These are phyloP conservation scores for Mythimna impura DNA, from an alignment of 2,888 invertebrate genomes.

Conservation along the genomic window DNA sequence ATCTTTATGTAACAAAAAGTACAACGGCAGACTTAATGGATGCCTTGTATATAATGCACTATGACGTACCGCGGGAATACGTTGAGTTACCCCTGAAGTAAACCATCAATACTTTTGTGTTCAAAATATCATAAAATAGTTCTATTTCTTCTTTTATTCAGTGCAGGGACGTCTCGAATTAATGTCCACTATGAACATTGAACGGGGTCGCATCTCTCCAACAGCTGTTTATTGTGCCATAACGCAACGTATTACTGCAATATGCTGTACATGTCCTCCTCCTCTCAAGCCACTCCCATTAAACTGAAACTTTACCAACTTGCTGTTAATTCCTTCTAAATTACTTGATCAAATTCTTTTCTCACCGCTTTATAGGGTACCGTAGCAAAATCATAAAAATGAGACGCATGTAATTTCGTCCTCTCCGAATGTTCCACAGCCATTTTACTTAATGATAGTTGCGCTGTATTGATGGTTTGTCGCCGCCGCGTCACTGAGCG, in stretches of 20 bases:
- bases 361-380: neutral
- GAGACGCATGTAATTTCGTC: neutral
- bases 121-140: neutral
- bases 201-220: neutral
- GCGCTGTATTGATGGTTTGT: no score
- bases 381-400: neutral
- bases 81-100: neutral
- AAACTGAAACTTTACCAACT: conserved; percentile 22
- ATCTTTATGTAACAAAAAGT: no score
- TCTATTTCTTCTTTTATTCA: neutral
- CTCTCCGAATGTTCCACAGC: neutral
- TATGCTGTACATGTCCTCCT: conserved; percentile 4
- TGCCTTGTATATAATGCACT: no score
- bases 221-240: conserved; percentile 7
- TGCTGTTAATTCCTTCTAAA: conserved; percentile 50
- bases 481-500: no score
- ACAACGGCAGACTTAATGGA: no score
- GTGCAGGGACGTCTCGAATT: neutral
- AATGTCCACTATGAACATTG: neutral
- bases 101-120: conserved; percentile 7
- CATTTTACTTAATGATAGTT: no score
- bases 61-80: no score
- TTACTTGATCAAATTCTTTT: conserved; percentile 49
- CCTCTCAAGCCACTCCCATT: conserved; percentile 27
- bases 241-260: conserved; percentile 15